A percentile compares a stretch with the other conserved stretches of the same genome.
Evolutionary conservation across 2,113 vertebrate genomes (phyloP).

Genomic region (Maccullochella peelii): DNA sequence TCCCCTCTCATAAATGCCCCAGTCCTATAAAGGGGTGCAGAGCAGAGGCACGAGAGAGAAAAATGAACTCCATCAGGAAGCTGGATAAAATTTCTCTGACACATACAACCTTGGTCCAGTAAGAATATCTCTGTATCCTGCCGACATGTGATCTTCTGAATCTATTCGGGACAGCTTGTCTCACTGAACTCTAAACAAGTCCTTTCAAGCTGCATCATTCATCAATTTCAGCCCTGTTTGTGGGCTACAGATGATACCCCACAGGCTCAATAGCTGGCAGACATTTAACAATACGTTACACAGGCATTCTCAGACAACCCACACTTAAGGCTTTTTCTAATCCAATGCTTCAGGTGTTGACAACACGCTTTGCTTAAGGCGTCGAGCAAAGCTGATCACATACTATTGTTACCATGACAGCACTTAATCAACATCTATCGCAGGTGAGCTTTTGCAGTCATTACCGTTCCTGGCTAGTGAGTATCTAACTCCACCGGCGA

Average conservation of each 20-base stretch:
- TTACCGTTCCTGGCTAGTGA: slow-evolving; percentile 33
- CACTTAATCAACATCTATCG: slow-evolving; percentile 63
- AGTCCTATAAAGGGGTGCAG: slow-evolving; percentile 65
- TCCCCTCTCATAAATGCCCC: slow-evolving; percentile 74
- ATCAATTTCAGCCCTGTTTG: slow-evolving; percentile 82
- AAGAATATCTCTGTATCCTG: slow-evolving; percentile 86
- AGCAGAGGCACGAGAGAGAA: slow-evolving; percentile 71
- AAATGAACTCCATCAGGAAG: slow-evolving; percentile 85
- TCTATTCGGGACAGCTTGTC: slow-evolving; percentile 84
- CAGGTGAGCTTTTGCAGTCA: slow-evolving; percentile 48
- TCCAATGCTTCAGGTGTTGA: slow-evolving; percentile 65
- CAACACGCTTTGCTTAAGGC: slow-evolving; percentile 57
- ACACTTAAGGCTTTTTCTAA: slow-evolving; percentile 68
- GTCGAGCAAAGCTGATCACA: slow-evolving; percentile 52
- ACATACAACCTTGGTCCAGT: slow-evolving; percentile 83
- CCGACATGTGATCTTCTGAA: slow-evolving; percentile 85
- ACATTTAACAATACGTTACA: slow-evolving; percentile 71
- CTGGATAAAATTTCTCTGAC: slow-evolving; percentile 87
- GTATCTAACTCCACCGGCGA: slow-evolving; percentile 27
- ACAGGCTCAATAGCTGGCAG: slow-evolving; percentile 68
- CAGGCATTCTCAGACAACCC: slow-evolving; percentile 58
- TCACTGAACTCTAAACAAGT: slow-evolving; percentile 83
- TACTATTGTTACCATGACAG: slow-evolving; percentile 68
- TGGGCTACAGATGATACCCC: slow-evolving; percentile 75
- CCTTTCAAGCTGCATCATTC: slow-evolving; percentile 83